phyloP scores from a whole-genome alignment of 2,113 vertebrate species.

The Callocephalon fimbriatum region DNA sequence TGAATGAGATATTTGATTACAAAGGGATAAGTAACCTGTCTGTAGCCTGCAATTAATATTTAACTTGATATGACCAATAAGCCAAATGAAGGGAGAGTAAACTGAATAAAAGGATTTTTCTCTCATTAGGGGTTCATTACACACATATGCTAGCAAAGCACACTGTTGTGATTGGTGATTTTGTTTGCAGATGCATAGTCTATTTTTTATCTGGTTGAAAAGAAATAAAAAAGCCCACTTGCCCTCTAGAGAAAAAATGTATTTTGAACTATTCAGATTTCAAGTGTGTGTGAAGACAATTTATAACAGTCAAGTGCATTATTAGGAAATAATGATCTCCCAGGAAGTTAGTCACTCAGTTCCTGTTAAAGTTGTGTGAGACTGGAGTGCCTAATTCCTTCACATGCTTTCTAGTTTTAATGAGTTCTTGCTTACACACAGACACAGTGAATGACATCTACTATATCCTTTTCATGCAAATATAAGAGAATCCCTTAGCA shows the following conservation, averaged over 20 bases:
- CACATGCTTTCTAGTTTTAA: constrained; percentile 3
- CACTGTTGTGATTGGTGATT: constrained; percentile 8
- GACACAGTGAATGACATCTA: not conserved
- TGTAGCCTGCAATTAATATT: constrained; percentile 71
- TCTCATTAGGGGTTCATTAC: constrained; percentile 19
- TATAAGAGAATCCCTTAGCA: not conserved
- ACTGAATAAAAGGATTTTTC: constrained; percentile 38
- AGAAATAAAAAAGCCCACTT: not conserved
- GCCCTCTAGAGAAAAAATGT: not conserved
- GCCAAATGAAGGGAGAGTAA: constrained; percentile 35
- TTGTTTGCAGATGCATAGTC: constrained; percentile 23
- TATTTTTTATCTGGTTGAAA: constrained; percentile 13
- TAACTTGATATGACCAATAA: constrained; percentile 70
- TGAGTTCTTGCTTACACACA: not conserved
- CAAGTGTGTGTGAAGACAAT: constrained; percentile 34
- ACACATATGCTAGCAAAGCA: not conserved
- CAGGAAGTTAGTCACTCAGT: constrained; percentile 4
- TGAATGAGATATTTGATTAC: constrained; percentile 75
- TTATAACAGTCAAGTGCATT: constrained; percentile 16
- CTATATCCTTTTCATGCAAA: not conserved
- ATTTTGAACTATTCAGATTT: constrained; percentile 53
- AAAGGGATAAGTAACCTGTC: constrained; percentile 69
- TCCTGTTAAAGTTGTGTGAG: constrained; percentile 27
- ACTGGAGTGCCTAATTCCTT: constrained; percentile 10
- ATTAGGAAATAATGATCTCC: constrained; percentile 30